Conservation (phyloP, 2,888 invertebrate genomes). For the Drosophila lacicola region DNA sequence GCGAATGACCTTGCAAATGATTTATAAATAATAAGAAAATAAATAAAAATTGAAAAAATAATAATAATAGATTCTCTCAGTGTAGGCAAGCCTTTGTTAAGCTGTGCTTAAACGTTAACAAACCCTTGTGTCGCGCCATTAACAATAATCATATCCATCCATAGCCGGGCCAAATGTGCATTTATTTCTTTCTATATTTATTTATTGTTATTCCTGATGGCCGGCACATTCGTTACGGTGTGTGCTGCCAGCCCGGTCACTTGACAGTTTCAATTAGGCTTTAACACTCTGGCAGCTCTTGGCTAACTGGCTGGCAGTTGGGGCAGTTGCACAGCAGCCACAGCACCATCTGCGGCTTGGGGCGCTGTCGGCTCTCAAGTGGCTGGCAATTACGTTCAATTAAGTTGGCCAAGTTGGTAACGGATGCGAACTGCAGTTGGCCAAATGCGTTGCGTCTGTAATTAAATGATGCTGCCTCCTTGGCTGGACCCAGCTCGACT, state of each 20-base stretch:
- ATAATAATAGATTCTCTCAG: background rate
- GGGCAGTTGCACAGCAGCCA: constrained; percentile 1
- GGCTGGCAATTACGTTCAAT: constrained; percentile 78
- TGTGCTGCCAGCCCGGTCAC: constrained; percentile 29
- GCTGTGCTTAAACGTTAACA: constrained; percentile 2
- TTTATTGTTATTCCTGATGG: constrained; percentile 1
- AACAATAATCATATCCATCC: constrained; percentile 45
- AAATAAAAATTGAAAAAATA: too few relatives aligned
- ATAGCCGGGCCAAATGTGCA: constrained; percentile 24
- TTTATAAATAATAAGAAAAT: too few relatives aligned
- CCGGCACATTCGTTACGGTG: constrained; percentile 32
- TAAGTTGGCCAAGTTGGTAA: constrained; percentile 77
- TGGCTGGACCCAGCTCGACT: background rate
- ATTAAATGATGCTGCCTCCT: constrained; percentile 69
- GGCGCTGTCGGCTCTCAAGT: constrained; percentile 71
- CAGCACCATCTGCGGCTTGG: constrained; percentile 44
- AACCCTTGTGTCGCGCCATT: constrained; percentile 29
- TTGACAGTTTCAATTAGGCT: constrained; percentile 66
- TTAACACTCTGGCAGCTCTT: constrained; percentile 51
- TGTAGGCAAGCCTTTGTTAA: constrained; percentile 19
- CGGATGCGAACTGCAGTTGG: constrained; percentile 68
- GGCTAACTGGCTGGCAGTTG: constrained; percentile 11
- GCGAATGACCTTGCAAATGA: too few relatives aligned
- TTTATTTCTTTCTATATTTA: constrained; percentile 5
- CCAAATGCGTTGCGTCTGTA: constrained; percentile 70